Evolutionary conservation across 2,888 invertebrate species (phyloP).

Genomic region (Dendrolimus pini): DNA sequence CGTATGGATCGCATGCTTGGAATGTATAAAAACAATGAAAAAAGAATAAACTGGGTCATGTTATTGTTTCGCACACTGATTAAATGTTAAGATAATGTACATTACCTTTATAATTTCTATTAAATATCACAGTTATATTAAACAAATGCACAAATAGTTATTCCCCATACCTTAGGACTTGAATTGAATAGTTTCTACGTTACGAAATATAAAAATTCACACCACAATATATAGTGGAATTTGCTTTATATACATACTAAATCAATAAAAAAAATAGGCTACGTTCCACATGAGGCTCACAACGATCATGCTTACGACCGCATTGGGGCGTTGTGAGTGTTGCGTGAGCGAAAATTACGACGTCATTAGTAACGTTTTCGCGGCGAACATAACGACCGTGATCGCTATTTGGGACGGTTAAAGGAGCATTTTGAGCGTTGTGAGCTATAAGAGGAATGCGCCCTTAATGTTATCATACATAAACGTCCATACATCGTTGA

Average conservation of each 20-base stretch:
- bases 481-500: not conserved
- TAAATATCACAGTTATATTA: constrained; percentile 66
- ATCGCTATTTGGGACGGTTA: no score
- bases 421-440: no score
- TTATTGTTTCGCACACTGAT: not conserved
- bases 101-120: constrained; percentile 49
- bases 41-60: constrained; percentile 8
- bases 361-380: no score
- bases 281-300: no score
- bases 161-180: constrained; percentile 13
- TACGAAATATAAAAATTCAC: not conserved
- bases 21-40: not conserved
- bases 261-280: not conserved
- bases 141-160: constrained; percentile 52
- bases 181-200: not conserved
- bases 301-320: no score
- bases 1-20: not conserved
- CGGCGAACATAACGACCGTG: no score
- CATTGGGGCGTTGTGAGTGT: no score
- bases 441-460: no score
- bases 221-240: not conserved
- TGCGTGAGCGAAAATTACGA: no score
- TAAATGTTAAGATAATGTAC: constrained; percentile 16
- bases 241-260: not conserved
- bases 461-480: not conserved